These are phyloP conservation scores for Capitella teleta DNA, from an alignment of 1,140 invertebrate species.

Conservation along the genomic window DNA sequence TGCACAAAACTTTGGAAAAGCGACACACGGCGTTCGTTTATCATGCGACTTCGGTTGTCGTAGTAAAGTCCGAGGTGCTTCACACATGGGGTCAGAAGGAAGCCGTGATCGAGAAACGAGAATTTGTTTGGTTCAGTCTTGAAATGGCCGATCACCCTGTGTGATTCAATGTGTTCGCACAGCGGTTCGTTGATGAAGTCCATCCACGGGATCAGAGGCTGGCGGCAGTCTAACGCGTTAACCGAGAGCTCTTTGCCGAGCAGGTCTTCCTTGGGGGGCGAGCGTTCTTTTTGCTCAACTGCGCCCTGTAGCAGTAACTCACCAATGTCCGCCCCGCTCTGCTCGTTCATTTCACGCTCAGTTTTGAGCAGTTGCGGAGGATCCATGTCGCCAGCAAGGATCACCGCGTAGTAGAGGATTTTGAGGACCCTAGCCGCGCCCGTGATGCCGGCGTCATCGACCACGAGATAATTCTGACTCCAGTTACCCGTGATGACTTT, in stretches of 20 bases:
- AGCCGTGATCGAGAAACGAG: constrained; percentile 82
- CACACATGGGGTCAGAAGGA: constrained; percentile 81
- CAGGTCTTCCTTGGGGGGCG: constrained; percentile 38
- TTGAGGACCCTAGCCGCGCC: constrained; percentile 45
- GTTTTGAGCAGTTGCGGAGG: constrained; percentile 43
- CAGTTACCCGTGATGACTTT: constrained; percentile 58
- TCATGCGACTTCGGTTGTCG: constrained; percentile 90
- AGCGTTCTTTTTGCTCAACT: constrained; percentile 29
- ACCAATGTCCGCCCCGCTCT: constrained; percentile 25
- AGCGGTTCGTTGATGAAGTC: constrained; percentile 90
- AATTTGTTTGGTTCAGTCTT: constrained; percentile 58
- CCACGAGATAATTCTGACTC: constrained; percentile 60
- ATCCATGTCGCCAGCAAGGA: constrained; percentile 70
- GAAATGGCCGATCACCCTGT: constrained; percentile 81
- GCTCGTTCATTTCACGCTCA: constrained; percentile 27
- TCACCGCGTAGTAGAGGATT: constrained; percentile 81
- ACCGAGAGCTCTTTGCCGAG: constrained; percentile 53
- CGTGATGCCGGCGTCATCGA: constrained; percentile 67
- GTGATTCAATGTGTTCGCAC: constrained; percentile 83
- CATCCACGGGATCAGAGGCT: constrained; percentile 67
- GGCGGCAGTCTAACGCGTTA: constrained; percentile 64
- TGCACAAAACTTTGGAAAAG: constrained; percentile 63
- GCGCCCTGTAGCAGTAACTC: constrained; percentile 32
- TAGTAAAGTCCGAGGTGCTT: constrained; percentile 83
- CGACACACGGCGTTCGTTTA: constrained; percentile 73